phyloP scores from a whole-genome alignment of 2,797 vertebrate species.

The Bryconaethiops microstoma region DNA sequence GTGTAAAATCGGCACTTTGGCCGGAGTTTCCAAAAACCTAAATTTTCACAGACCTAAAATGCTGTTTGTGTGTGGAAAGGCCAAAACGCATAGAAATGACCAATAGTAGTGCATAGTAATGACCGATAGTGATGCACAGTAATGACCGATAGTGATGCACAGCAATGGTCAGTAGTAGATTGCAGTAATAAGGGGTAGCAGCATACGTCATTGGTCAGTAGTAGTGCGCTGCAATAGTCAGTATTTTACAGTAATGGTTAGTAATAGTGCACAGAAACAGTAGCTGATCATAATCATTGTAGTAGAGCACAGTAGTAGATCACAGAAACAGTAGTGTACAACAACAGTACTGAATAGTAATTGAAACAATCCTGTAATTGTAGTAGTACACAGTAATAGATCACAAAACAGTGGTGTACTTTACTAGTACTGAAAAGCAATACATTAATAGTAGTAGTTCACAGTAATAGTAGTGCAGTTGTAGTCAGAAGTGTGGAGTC shows the following conservation, averaged over 20 bases:
- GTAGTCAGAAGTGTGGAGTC: not conserved
- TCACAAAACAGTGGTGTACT: not conserved
- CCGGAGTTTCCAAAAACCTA: too few relatives aligned
- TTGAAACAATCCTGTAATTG: not conserved
- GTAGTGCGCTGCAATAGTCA: not conserved
- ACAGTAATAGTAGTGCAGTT: not conserved
- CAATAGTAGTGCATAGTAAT: not conserved
- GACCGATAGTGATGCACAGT: too few relatives aligned
- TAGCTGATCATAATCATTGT: not conserved
- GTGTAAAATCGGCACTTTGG: too few relatives aligned
- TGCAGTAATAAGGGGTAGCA: not conserved
- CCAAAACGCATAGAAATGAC: not conserved
- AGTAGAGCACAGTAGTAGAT: too few relatives aligned
- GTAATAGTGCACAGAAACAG: not conserved
- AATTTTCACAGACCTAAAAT: too few relatives aligned
- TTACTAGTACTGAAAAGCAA: too few relatives aligned
- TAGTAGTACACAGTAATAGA: not conserved
- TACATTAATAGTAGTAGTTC: not conserved
- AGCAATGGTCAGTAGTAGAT: not conserved
- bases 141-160: not conserved
- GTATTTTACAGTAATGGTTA: not conserved
- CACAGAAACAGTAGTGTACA: not conserved
- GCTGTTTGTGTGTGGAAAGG: too few relatives aligned
- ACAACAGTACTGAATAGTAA: too few relatives aligned
- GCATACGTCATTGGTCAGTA: not conserved